Base-by-base conservation (phyloP, 2,113 vertebrate genomes). In the Lepus americanus region DNA sequence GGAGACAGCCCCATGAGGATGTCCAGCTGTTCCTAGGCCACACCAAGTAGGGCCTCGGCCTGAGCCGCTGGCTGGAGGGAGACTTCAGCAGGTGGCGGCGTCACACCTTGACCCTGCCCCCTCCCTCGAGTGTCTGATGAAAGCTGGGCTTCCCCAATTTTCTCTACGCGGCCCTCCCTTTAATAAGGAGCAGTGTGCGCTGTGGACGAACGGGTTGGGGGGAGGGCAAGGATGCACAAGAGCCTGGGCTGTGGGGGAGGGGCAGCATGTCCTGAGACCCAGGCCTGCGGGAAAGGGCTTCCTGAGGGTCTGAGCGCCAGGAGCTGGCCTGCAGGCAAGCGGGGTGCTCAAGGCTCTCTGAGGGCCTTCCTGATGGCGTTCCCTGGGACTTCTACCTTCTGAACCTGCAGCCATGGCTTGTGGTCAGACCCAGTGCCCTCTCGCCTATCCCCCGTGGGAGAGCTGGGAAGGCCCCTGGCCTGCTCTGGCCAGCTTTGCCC, bases 21-120 rank as follows among this genome's bases (percentile, higher is more conserved):
- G 2, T 14, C 36, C 5, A 13, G 33, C 29, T 33, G 39, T 66
- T 59, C 55, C 8, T 3, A 19, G 64, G 33, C 73, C 53, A 16
- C 59, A 10, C 12, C 4, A 2, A 53, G 13, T 0, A 5, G n/a
- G 17, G 19, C 12, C 69, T 44, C 23, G 0, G 31, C 3, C 4
- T 44, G 44, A 80, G 29, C 66, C 36, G 72, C 49, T 44, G 70
- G 5, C 66, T 51, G 6, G 53, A 76, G n/a, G 44, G 87, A 61
- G 70, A 14, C 92, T 49, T n/a, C 33, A 59, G 55, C 25, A 76
- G 55, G 53, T 33, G 13, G 49, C 25, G 53, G 20, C 78, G 66
- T 27, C 17, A 59, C 27, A 27, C 55, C 53, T 31, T 61, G 14
- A 87, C 4, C 55, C 59, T 64, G 27, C 39, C 33, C 61, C 74